These are phyloP conservation scores for Margarornis squamiger DNA, from an alignment of 2,797 vertebrate species.

Conservation along the genomic window DNA sequence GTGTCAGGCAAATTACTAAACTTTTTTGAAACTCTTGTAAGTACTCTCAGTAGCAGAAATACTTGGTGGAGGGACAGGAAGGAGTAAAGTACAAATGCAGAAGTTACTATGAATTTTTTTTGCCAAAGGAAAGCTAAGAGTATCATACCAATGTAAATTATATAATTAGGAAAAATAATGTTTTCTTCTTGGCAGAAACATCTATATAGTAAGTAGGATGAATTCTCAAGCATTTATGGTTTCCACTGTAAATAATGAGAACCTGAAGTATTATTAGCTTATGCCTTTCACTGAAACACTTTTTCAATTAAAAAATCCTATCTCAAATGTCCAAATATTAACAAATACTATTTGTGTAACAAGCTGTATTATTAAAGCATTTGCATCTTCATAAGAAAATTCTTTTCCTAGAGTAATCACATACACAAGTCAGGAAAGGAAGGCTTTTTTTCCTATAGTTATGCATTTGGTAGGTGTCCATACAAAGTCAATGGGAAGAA, in stretches of 20 bases:
- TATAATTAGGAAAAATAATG: neutral
- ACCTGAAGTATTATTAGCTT: neutral
- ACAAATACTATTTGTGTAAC: neutral
- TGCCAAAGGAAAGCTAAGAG: neutral
- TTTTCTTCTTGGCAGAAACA: neutral
- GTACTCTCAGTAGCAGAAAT: neutral
- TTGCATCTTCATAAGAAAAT: neutral
- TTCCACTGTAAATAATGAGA: neutral
- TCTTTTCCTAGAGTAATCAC: neutral
- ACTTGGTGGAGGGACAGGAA: fast-evolving
- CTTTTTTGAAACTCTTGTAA: neutral
- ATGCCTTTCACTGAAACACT: neutral
- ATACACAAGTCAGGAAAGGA: neutral
- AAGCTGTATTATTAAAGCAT: neutral
- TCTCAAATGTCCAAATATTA: neutral
- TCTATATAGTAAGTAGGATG: neutral
- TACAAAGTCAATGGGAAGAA: neutral
- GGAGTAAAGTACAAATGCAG: neutral
- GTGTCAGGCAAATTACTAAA: neutral
- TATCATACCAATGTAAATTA: neutral
- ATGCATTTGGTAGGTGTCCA: neutral
- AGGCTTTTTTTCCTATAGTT: neutral
- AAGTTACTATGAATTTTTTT: neutral
- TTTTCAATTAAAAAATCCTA: neutral
- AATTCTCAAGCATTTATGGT: neutral